Evolutionary conservation across 2,888 invertebrate species (phyloP), one percentile per base, ranked within the genome.

Genomic region (Polymixis flavicincta): DNA sequence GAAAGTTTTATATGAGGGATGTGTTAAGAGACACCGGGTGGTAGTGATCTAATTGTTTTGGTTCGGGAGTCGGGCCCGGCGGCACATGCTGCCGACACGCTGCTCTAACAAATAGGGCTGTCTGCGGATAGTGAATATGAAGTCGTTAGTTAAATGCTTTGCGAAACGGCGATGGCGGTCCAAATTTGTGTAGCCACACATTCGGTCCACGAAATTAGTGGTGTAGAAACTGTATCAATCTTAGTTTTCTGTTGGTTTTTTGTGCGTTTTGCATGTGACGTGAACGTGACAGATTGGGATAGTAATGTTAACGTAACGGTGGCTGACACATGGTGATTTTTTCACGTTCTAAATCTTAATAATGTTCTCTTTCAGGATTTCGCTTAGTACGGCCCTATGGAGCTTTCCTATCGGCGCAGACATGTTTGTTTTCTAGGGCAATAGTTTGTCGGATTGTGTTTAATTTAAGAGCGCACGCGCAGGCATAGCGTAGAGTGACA

Each of bases 31-130:
- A 90, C 80, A 76, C 84, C 88, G 86, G 85, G 73, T 87, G 92
- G 90, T 89, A 90, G 90, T 90, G 91, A 92, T 93, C 90, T 93
- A 93, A 95, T 95, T 95, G 94, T 94, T 94, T 93, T 92, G 91
- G 90, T 92, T 91, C 89, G 87, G 85, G 74, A 76, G 74, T 52
- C 69, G 77, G 74, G 85, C 85, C 80, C 79, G 89, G 80, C 83
- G 88, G 91, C 93, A 93, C 90, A 91, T 93, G 94, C 89, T 89
- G 89, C 87, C 86, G 91, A 91, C 89, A 86, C 83, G 84, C 84
- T 83, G 85, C 78, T 82, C 87, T 88, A 88, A 90, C 89, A 84
- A 89, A 92, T 93, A 94, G 94, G 94, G 93, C 87, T 94, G 94
- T 88, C 92, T 83, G 87, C 87, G 82, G 74, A 87, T 86, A 87